These are phyloP conservation scores for Smutsia temminckii DNA, from an alignment of 2,797 vertebrate species.

Conservation along the genomic window DNA sequence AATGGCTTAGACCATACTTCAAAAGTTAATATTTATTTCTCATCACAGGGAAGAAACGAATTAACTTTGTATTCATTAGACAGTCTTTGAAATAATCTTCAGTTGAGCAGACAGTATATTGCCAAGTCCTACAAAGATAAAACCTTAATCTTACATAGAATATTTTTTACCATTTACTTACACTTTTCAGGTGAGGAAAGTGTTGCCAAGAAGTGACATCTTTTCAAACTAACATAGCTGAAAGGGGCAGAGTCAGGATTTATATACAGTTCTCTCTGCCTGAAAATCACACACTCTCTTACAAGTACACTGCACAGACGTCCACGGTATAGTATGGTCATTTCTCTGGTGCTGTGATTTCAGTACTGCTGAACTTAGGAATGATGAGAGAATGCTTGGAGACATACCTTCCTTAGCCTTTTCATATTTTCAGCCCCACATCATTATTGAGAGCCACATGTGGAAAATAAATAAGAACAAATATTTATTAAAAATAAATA, in stretches of 20 bases:
- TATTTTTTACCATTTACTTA: slow-evolving; percentile 42
- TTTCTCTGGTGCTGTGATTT: not conserved
- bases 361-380: not conserved
- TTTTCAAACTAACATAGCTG: not conserved
- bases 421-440: not conserved
- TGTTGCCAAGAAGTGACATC: not conserved
- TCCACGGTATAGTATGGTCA: not conserved
- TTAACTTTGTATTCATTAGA: slow-evolving; percentile 80
- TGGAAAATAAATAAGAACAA: not conserved
- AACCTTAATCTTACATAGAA: slow-evolving; percentile 73
- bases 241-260: not conserved
- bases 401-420: not conserved
- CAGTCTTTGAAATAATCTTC: slow-evolving; percentile 80
- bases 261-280: not conserved
- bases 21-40: slow-evolving; percentile 75
- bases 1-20: slow-evolving; percentile 65
- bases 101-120: slow-evolving; percentile 79
- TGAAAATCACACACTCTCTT: not conserved
- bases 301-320: not conserved
- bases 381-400: not conserved
- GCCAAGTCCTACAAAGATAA: slow-evolving; percentile 68
- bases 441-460: not conserved
- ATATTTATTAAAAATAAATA: not conserved
- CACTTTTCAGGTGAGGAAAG: not conserved
- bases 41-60: slow-evolving; percentile 75